phyloP scores from a whole-genome alignment of 2,113 vertebrate genomes.

The Sturnus vulgaris region DNA sequence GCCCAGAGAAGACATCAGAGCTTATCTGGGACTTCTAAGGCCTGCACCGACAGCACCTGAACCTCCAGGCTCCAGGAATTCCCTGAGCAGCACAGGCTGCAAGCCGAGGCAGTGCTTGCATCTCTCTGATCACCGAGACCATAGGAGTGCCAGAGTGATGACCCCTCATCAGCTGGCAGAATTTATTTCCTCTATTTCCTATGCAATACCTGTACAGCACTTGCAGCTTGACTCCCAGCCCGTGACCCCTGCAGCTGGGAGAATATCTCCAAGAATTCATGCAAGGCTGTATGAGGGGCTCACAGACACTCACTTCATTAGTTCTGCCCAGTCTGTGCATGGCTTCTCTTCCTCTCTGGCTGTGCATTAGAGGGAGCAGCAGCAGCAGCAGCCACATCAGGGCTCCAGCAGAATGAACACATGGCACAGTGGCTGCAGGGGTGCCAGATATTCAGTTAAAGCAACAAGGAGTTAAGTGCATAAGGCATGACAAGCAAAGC shows the following conservation, averaged over 20 bases:
- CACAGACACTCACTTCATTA: not conserved
- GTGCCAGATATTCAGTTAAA: not conserved
- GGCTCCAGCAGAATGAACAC: not conserved
- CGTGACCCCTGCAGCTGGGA: not conserved
- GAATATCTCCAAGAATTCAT: not conserved
- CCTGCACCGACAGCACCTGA: not conserved
- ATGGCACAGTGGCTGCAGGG: accelerated
- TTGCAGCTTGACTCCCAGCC: not conserved
- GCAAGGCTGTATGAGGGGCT: not conserved
- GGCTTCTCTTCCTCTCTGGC: not conserved
- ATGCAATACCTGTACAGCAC: not conserved
- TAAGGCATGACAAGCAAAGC: not conserved
- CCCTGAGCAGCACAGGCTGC: not conserved
- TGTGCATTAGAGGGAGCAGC: not conserved
- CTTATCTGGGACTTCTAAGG: not conserved
- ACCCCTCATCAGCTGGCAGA: not conserved
- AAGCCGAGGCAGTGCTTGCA: not conserved
- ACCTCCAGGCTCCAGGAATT: not conserved
- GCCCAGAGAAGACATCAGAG: not conserved
- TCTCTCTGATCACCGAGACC: not conserved
- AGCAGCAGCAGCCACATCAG: not conserved
- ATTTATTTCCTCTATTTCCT: not conserved
- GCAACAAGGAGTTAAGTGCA: not conserved
- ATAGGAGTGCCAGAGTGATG: not conserved
- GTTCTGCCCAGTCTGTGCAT: not conserved